Conservation (phyloP, 37 sponge, comb jelly and placozoan genomes). For the Agelas oroides region DNA sequence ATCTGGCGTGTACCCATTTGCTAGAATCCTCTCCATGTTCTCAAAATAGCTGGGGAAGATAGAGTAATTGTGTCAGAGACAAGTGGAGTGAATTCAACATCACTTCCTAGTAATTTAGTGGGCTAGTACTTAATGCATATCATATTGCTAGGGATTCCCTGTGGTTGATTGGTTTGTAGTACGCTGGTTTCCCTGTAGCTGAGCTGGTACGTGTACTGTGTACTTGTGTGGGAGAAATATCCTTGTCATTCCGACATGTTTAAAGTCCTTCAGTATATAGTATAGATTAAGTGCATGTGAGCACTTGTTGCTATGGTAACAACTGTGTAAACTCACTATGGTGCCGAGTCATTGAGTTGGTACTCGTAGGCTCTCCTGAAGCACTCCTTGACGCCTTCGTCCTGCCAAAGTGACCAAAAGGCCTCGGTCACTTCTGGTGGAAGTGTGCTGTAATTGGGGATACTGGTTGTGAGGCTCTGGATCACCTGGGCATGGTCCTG, state of each 20-base stretch:
- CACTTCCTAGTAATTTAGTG: too few relatives aligned
- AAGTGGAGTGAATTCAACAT: not conserved
- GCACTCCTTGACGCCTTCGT: slow-evolving; percentile 84
- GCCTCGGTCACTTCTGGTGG: slow-evolving; percentile 75
- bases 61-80: too few relatives aligned
- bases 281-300: too few relatives aligned
- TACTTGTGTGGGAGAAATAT: too few relatives aligned
- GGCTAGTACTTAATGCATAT: too few relatives aligned
- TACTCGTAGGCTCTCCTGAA: slow-evolving; percentile 90
- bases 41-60: slow-evolving; percentile 80
- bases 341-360: slow-evolving; percentile 98
- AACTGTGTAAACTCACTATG: slow-evolving; percentile 99
- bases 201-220: too few relatives aligned
- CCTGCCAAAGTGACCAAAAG: slow-evolving; percentile 82
- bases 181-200: too few relatives aligned
- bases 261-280: too few relatives aligned
- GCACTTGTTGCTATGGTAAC: too few relatives aligned
- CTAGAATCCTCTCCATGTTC: slow-evolving; percentile 82
- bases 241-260: too few relatives aligned
- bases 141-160: too few relatives aligned
- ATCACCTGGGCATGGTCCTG: slow-evolving; percentile 80
- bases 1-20: slow-evolving; percentile 78
- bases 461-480: slow-evolving; percentile 41
- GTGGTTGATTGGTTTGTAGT: too few relatives aligned
- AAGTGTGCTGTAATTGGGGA: slow-evolving; percentile 52